Conservation (phyloP, 2,888 invertebrate species). For the Dryobotodes eremita region DNA sequence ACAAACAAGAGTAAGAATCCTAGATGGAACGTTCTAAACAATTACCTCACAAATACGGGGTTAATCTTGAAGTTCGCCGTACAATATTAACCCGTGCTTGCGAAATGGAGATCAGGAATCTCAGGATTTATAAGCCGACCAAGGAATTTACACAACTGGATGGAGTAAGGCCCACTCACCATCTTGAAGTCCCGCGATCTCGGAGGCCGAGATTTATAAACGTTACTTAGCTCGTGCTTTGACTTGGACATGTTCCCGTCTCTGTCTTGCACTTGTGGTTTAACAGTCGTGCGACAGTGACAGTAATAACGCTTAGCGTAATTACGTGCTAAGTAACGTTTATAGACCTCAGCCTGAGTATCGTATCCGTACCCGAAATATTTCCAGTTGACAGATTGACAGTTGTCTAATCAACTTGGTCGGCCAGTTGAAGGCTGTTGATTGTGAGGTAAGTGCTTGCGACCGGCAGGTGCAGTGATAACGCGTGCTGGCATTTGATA, state of each 20-base stretch:
- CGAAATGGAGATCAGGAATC: slow-evolving; percentile 15
- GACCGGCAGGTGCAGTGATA: slow-evolving; percentile 45
- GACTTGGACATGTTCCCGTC: background rate
- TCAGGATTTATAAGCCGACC: slow-evolving; percentile 17
- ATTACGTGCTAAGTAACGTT: background rate
- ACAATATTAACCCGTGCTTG: background rate
- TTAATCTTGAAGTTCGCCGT: background rate
- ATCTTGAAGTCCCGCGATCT: background rate
- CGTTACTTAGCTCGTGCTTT: background rate
- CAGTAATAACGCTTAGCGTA: background rate
- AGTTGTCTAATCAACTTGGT: background rate
- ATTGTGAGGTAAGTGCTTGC: background rate
- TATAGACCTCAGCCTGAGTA: background rate
- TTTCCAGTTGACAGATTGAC: background rate
- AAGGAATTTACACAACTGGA: slow-evolving; percentile 2
- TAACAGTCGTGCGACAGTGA: background rate
- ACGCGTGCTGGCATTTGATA: slow-evolving; percentile 36
- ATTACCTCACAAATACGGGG: background rate
- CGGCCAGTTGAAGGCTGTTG: slow-evolving; percentile 41
- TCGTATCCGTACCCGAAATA: background rate
- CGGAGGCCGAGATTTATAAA: background rate
- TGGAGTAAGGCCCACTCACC: background rate
- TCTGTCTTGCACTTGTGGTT: background rate
- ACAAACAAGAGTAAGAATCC: background rate
- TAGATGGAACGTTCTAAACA: background rate